A percentile compares a stretch with the other conserved stretches of the same genome.
These are phyloP conservation scores for Prietella phreatophila DNA, from an alignment of 2,113 vertebrate species.

Conservation along the genomic window DNA sequence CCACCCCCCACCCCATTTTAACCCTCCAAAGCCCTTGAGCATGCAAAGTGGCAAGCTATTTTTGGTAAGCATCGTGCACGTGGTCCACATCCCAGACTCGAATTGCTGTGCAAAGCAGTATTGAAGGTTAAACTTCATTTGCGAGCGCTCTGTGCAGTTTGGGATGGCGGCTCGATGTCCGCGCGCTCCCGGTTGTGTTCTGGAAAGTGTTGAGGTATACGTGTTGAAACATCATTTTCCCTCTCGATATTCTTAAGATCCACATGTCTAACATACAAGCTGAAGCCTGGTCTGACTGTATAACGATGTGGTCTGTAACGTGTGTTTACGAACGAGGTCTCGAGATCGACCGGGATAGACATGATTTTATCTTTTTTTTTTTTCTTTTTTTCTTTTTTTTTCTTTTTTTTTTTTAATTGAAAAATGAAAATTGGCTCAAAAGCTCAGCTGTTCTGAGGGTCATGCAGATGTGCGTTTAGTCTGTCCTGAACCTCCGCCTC, in stretches of 20 bases:
- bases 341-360: background rate
- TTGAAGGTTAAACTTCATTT: background rate
- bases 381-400: background rate
- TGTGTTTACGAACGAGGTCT: conserved; percentile 18
- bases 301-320: conserved; percentile 48
- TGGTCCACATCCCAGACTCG: background rate
- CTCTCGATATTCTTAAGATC: conserved; percentile 15
- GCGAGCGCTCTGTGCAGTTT: background rate
- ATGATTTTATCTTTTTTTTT: background rate
- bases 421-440: conserved; percentile 4
- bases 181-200: background rate
- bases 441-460: conserved; percentile 19
- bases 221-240: conserved; percentile 7
- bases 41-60: background rate
- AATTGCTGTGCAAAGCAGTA: background rate
- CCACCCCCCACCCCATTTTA: background rate
- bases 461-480: conserved; percentile 40
- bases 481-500: conserved; percentile 27
- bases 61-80: background rate
- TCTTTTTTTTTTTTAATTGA: background rate
- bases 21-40: background rate
- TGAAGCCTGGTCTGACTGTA: conserved; percentile 1
- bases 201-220: conserved; percentile 45
- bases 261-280: conserved; percentile 21
- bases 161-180: background rate